These are phyloP conservation scores for Lamellibrachia columna DNA, from an alignment of 2,888 invertebrate genomes.

Conservation along the genomic window DNA sequence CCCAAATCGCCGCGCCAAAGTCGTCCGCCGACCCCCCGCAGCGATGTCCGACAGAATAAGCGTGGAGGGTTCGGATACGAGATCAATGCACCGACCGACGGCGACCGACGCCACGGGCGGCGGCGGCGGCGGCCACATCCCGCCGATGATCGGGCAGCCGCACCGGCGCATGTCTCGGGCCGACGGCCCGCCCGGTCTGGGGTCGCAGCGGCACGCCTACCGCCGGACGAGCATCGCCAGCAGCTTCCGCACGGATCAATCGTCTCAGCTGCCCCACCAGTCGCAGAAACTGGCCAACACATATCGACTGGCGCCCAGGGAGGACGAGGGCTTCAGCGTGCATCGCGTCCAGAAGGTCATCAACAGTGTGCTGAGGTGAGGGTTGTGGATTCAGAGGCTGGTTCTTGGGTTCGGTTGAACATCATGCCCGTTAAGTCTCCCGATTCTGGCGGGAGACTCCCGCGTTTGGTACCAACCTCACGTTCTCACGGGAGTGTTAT, in stretches of 20 bases:
- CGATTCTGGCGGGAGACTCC: too few relatives aligned
- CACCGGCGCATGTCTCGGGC: background rate
- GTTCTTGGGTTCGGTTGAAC: background rate
- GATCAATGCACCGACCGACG: background rate
- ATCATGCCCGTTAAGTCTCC: too few relatives aligned
- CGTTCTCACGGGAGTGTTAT: too few relatives aligned
- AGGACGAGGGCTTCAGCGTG: conserved; percentile 50
- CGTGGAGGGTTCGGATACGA: background rate
- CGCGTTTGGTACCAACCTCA: too few relatives aligned
- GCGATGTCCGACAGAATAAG: conserved; percentile 1
- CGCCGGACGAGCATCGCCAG: background rate
- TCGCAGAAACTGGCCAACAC: conserved; percentile 44
- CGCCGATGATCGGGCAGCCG: background rate
- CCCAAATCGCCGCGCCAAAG: background rate
- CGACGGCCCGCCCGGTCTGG: background rate
- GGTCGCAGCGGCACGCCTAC: background rate
- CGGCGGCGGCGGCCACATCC: conserved; percentile 3
- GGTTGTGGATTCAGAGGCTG: background rate
- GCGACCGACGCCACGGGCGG: background rate
- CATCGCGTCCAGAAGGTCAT: conserved; percentile 48
- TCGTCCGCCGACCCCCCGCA: background rate
- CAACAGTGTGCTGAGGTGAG: conserved; percentile 27
- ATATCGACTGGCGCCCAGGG: conserved; percentile 50
- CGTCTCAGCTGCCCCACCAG: background rate
- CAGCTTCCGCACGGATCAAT: background rate